Evolutionary conservation across 2,113 vertebrate genomes (phyloP).

Genomic region (Lepidothrix coronata): DNA sequence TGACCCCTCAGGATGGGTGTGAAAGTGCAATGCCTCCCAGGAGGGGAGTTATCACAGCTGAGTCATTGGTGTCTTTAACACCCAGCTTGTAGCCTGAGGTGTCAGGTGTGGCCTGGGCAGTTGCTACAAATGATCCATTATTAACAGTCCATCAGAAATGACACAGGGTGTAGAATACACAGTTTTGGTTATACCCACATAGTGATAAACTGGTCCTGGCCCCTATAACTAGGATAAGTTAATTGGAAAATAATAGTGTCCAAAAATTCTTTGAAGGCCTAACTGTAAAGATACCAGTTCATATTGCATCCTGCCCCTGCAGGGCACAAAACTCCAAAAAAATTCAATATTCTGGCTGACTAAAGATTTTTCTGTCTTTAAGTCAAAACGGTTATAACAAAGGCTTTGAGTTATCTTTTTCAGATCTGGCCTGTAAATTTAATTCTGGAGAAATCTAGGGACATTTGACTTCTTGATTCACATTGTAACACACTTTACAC

Average conservation of each 20-base stretch:
- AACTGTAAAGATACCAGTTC: not conserved
- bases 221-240: not conserved
- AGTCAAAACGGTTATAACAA: not conserved
- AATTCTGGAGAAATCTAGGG: not conserved
- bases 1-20: too few species aligned
- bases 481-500: not conserved
- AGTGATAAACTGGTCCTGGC: too few species aligned
- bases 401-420: not conserved
- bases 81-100: too few species aligned
- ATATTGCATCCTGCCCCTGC: accelerated
- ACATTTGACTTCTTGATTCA: not conserved
- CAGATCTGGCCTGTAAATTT: not conserved
- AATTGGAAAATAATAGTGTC: not conserved
- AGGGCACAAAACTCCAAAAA: not conserved
- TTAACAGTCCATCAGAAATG: too few species aligned
- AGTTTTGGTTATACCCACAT: too few species aligned
- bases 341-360: not conserved
- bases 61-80: too few species aligned
- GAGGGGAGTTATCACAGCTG: too few species aligned
- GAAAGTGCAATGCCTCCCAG: too few species aligned
- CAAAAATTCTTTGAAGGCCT: not conserved
- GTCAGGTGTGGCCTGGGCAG: too few species aligned
- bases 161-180: too few species aligned
- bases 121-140: too few species aligned
- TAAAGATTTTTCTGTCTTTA: not conserved